Conservation (phyloP, 2,113 vertebrate genomes). For the Centropristis striata region DNA sequence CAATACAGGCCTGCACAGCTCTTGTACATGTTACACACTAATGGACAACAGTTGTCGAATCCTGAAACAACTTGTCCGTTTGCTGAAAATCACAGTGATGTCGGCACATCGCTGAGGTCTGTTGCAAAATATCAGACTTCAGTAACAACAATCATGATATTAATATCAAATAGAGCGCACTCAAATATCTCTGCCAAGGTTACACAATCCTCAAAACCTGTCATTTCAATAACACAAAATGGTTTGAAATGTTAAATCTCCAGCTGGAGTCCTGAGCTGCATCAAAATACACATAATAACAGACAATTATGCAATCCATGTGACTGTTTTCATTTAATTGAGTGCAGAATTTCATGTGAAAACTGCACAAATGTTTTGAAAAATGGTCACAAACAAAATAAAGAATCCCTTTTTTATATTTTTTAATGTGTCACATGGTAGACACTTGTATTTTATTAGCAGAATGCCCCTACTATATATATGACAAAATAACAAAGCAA, state of each 20-base stretch:
- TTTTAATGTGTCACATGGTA: too few species aligned
- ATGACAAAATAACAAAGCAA: not conserved
- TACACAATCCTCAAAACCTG: not conserved
- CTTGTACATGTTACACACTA: constrained; percentile 28
- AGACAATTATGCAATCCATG: not conserved
- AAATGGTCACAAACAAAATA: not conserved
- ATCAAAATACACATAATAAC: not conserved
- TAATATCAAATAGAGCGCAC: not conserved
- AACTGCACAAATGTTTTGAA: not conserved
- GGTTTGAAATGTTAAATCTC: not conserved
- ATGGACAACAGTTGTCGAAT: constrained; percentile 57
- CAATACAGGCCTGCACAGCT: constrained; percentile 24
- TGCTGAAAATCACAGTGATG: constrained; percentile 12
- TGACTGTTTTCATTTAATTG: not conserved
- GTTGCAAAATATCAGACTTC: constrained; percentile 8
- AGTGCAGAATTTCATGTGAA: not conserved
- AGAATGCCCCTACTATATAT: too few species aligned
- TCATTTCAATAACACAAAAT: not conserved
- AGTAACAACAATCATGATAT: not conserved
- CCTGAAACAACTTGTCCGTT: constrained; percentile 17
- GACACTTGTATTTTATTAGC: too few species aligned
- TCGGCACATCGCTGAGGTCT: not conserved
- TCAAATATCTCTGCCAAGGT: not conserved
- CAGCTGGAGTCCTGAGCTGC: not conserved
- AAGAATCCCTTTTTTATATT: too few species aligned